These are phyloP conservation scores for Diarsia mendica DNA, from an alignment of 2,888 invertebrate species.

Conservation along the genomic window DNA sequence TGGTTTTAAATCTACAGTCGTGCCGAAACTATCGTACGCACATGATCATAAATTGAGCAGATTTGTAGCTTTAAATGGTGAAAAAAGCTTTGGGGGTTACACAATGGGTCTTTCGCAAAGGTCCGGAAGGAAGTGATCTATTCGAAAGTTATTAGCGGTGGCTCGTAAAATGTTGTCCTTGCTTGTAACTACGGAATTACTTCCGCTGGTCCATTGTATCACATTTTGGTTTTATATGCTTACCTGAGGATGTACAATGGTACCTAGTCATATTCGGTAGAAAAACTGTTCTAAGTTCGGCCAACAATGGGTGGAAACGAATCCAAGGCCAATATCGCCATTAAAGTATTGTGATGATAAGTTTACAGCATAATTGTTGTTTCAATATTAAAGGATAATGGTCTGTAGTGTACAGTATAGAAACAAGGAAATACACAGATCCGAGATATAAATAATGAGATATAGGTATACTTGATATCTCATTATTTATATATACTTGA, in stretches of 20 bases:
- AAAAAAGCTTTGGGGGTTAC: slow-evolving; percentile 33
- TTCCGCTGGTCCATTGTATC: slow-evolving; percentile 69
- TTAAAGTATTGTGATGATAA: slow-evolving; percentile 62
- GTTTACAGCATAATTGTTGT: slow-evolving; percentile 55
- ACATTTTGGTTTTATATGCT: slow-evolving; percentile 61
- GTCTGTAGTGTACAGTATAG: slow-evolving; percentile 21
- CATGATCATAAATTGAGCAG: slow-evolving; percentile 40
- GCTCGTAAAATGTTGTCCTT: slow-evolving; percentile 67
- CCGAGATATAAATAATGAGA: slow-evolving; percentile 40
- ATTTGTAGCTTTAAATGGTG: slow-evolving; percentile 43
- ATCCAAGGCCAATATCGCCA: slow-evolving; percentile 66
- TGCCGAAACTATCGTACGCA: slow-evolving; percentile 46
- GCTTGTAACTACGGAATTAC: slow-evolving; percentile 61
- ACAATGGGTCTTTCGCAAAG: slow-evolving; percentile 65
- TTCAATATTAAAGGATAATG: slow-evolving; percentile 56
- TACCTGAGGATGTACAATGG: slow-evolving; percentile 68
- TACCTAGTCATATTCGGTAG: slow-evolving; percentile 58
- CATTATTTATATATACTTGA: too few species aligned
- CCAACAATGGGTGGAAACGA: slow-evolving; percentile 73
- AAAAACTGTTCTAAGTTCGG: slow-evolving; percentile 68
- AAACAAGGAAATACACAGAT: slow-evolving; percentile 53
- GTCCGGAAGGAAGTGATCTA: slow-evolving; percentile 77
- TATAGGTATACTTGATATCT: slow-evolving; percentile 41
- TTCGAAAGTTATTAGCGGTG: slow-evolving; percentile 66
- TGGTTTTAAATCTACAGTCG: slow-evolving; percentile 18